Evolutionary conservation across 2,888 invertebrate species (phyloP), one percentile per base, ranked within the genome.

Genomic region (Lasioglossum zephyrum): DNA sequence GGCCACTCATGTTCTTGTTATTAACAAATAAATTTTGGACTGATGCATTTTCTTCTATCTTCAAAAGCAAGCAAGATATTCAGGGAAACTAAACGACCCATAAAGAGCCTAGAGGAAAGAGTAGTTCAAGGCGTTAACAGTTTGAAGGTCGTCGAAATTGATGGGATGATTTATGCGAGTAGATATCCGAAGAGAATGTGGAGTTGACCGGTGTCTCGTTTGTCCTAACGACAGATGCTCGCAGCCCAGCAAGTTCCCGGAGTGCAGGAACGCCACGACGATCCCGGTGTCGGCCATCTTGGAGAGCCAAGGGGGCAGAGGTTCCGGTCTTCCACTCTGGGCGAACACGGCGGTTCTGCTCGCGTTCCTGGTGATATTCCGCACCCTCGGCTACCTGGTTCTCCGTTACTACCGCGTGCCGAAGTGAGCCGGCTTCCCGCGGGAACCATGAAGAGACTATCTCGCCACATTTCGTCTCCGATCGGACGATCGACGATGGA

Each of bases 361-460:
- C 91, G 96, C 96, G 91, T 97, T 97, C 95, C 96, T 97, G 88
- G 93, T 97, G 90, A 96, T 97, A 91, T 97, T 97, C 95, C 96
- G 97, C 89, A 95, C 96, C 79, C 95, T 97, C 87, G 97, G 97
- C 88, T 97, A 97, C 95, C 95, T 97, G 89, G 97, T 97, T 87
- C 95, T 97, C 91, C 96, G 97, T 90, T 97, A 97, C 94, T 96
- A 97, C 93, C 96, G 97, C 91, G 96, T 96, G 93, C 97, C 97
- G 90, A 97, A 97, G 96, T 96, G 96, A 96, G 89, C 86, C 78
- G 79, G 79, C 72, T 26, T 69, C 22, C 22, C 39, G 22, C 16
- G 41, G 73, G 60, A 60, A 78, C 63, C 47, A 80, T 36, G 41
- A 63, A 81, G 76, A 82, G 31, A 36, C 53, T 53, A 53, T 53